phyloP scores from a whole-genome alignment of 2,888 invertebrate species.

The Parnassius mnemosyne region DNA sequence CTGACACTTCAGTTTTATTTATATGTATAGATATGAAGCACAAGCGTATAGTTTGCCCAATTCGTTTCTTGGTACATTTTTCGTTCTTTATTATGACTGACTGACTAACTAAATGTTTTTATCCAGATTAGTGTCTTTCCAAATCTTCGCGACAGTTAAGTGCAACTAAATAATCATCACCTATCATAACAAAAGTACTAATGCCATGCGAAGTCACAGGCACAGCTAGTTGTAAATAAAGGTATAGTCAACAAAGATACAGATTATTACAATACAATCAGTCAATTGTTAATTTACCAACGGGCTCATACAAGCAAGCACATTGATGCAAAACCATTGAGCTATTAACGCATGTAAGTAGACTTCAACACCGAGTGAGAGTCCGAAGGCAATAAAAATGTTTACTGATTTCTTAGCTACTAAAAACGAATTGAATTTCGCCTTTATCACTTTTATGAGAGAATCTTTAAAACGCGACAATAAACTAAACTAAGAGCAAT shows the following conservation, averaged over 20 bases:
- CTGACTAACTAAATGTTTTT: too few relatives aligned
- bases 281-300: conserved; percentile 21
- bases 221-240: conserved; percentile 5
- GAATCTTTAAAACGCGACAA: conserved; percentile 42
- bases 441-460: conserved; percentile 52
- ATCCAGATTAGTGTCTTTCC: too few relatives aligned
- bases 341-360: conserved; percentile 31
- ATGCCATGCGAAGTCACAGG: neutral
- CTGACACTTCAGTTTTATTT: too few relatives aligned
- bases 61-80: too few relatives aligned
- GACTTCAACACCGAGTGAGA: conserved; percentile 36
- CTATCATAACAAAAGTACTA: too few relatives aligned
- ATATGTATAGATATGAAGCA: too few relatives aligned
- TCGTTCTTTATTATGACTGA: too few relatives aligned
- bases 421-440: conserved; percentile 60
- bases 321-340: conserved; percentile 22
- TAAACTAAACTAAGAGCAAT: conserved; percentile 38
- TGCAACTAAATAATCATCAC: too few relatives aligned
- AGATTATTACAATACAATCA: conserved; percentile 10
- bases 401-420: conserved; percentile 47
- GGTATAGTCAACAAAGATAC: conserved; percentile 9
- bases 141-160: too few relatives aligned
- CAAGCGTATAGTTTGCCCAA: too few relatives aligned
- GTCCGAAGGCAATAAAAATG: conserved; percentile 45
- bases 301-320: conserved; percentile 23